A percentile compares a stretch with the other conserved stretches of the same genome.
phyloP scores from a whole-genome alignment of 1,140 invertebrate genomes.

The Drosophila jambulina region DNA sequence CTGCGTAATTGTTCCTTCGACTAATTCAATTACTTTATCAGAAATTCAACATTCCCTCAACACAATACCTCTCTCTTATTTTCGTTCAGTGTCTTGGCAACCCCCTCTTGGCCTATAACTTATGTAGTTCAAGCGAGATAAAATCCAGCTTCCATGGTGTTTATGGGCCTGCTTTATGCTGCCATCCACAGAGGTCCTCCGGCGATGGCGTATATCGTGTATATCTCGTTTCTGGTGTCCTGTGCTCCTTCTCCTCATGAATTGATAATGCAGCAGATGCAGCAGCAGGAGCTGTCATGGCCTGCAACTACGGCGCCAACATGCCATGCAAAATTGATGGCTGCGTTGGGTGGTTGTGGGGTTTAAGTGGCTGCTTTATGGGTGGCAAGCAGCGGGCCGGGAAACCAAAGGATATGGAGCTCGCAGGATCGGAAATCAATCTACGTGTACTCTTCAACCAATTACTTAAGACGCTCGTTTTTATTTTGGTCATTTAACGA shows the following conservation, averaged over 20 bases:
- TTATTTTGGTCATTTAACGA: neutral
- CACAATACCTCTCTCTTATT: neutral
- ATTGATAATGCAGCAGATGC: slow-evolving; percentile 80
- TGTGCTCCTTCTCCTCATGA: slow-evolving; percentile 64
- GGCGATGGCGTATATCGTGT: slow-evolving; percentile 27
- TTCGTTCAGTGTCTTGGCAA: slow-evolving; percentile 14
- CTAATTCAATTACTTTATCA: neutral
- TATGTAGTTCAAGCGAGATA: slow-evolving; percentile 60
- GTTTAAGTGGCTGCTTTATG: slow-evolving; percentile 51
- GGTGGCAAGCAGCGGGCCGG: neutral
- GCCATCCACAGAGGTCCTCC: slow-evolving; percentile 43
- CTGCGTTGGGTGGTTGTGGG: slow-evolving; percentile 39
- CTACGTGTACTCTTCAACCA: slow-evolving; percentile 10
- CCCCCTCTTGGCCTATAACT: slow-evolving; percentile 53
- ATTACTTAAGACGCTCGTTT: slow-evolving; percentile 22
- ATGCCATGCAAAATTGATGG: slow-evolving; percentile 70
- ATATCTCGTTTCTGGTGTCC: slow-evolving; percentile 24
- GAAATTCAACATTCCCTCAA: neutral
- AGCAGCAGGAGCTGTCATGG: slow-evolving; percentile 54
- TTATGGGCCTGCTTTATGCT: slow-evolving; percentile 65
- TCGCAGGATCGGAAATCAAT: slow-evolving; percentile 20
- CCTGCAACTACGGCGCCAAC: slow-evolving; percentile 54
- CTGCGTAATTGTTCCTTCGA: neutral
- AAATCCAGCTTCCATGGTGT: slow-evolving; percentile 62
- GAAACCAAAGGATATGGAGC: neutral